Conservation (phyloP, 2,113 vertebrate genomes). For the Chionis minor region DNA sequence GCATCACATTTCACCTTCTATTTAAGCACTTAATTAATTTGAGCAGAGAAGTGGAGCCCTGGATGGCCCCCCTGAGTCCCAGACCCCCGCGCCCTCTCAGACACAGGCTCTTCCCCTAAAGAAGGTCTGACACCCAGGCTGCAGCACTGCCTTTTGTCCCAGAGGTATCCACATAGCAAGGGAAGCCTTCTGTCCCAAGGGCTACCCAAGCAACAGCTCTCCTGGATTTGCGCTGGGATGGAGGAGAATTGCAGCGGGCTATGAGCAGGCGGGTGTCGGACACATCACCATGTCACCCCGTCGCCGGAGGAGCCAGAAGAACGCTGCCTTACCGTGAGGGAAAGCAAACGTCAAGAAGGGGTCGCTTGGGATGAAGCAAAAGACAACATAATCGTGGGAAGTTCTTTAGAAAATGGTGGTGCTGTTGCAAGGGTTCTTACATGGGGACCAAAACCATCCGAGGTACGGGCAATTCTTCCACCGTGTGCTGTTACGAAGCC, state of each 20-base stretch:
- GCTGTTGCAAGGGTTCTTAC: neutral
- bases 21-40: neutral
- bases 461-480: neutral
- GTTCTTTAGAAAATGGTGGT: neutral
- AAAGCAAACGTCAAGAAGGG: neutral
- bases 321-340: neutral
- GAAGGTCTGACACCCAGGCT: accelerated
- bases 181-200: neutral
- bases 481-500: neutral
- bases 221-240: neutral
- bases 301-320: neutral
- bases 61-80: neutral
- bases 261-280: too few species aligned
- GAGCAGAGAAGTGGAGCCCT: neutral
- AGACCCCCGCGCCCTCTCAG: neutral
- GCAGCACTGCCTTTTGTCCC: neutral
- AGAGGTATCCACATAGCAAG: neutral
- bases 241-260: neutral
- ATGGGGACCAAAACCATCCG: neutral
- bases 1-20: neutral
- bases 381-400: neutral
- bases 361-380: neutral
- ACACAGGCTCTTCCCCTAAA: neutral
- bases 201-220: neutral
- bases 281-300: too few species aligned